Evolutionary conservation across 64 coral and sea anemone species (phyloP).

Genomic region (Pocillopora damicornis): DNA sequence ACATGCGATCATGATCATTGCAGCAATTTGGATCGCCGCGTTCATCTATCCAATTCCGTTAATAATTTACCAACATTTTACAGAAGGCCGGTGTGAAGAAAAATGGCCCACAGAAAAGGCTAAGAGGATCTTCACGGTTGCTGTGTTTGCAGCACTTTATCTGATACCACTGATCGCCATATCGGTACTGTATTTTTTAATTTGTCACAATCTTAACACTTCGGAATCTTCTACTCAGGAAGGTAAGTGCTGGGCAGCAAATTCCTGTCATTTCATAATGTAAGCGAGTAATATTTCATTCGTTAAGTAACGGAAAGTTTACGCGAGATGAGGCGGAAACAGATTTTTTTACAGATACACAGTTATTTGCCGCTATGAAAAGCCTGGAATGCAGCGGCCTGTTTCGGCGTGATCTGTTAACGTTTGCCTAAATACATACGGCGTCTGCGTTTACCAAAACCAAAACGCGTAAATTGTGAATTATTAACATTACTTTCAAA

Average conservation of each 20-base stretch:
- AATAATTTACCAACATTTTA: slow-evolving; percentile 12
- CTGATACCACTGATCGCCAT: slow-evolving; percentile 42
- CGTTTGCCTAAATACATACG: not conserved
- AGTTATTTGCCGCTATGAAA: not conserved
- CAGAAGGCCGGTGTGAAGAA: slow-evolving; percentile 33
- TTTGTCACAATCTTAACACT: slow-evolving; percentile 55
- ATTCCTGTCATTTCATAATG: not conserved
- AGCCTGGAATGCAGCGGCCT: not conserved
- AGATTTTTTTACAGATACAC: not conserved
- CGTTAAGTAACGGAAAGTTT: not conserved
- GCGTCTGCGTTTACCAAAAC: not conserved
- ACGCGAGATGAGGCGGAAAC: not conserved
- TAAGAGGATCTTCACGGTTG: not conserved
- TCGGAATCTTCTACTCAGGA: slow-evolving; percentile 10
- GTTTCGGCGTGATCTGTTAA: slow-evolving; percentile 13
- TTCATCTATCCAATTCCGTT: slow-evolving; percentile 53
- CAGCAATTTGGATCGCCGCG: slow-evolving; percentile 60
- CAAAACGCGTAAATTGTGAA: slow-evolving; percentile 18
- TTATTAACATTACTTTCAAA: slow-evolving; percentile 2
- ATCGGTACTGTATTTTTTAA: slow-evolving; percentile 52
- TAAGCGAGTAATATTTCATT: not conserved
- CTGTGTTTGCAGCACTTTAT: slow-evolving; percentile 32
- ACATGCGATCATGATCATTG: slow-evolving; percentile 65
- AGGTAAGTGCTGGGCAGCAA: not conserved
- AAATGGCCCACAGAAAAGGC: slow-evolving; percentile 31